Evolutionary conservation across 2,797 vertebrate species (phyloP).

Genomic region (Gorsachius magnificus): DNA sequence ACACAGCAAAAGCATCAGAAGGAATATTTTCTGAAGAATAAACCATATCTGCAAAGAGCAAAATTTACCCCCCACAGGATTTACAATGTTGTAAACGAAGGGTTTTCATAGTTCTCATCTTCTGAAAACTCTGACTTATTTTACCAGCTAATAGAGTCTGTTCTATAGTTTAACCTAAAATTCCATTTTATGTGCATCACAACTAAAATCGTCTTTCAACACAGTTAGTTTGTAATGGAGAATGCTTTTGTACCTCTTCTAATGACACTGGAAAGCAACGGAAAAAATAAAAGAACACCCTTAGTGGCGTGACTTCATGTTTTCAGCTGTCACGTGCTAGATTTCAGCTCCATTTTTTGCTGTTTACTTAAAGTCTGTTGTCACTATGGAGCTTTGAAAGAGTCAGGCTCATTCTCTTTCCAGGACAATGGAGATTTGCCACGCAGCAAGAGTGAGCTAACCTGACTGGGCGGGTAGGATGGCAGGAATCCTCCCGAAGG

Average conservation of each 20-base stretch:
- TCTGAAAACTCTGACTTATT: neutral
- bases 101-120: neutral
- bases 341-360: neutral
- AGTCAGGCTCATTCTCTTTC: neutral
- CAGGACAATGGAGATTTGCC: neutral
- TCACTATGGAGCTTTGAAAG: accelerated
- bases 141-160: neutral
- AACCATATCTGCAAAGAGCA: neutral
- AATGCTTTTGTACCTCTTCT: neutral
- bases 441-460: neutral
- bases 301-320: neutral
- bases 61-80: neutral
- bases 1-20: neutral
- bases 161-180: neutral
- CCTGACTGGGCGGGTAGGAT: conserved; percentile 73
- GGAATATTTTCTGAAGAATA: neutral
- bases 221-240: neutral
- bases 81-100: neutral
- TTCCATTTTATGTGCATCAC: neutral
- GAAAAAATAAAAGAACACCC: neutral
- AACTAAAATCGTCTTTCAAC: neutral
- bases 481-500: conserved; percentile 71
- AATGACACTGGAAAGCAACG: neutral
- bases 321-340: accelerated
- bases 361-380: neutral